Conservation (phyloP, 2,797 vertebrate genomes). For the Cyclopterus lumpus region DNA sequence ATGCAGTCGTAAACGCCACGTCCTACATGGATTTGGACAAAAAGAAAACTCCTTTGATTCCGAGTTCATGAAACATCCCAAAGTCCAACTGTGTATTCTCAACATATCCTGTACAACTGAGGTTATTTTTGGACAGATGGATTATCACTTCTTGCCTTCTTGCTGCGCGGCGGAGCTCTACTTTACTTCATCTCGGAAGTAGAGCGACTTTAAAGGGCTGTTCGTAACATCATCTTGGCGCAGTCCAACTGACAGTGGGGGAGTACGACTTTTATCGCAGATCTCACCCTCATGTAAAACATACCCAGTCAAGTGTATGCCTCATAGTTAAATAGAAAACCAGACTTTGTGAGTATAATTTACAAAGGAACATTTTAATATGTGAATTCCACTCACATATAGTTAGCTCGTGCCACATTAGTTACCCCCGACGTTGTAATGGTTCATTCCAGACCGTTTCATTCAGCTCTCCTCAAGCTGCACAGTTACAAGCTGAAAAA, state of each 20-base stretch:
- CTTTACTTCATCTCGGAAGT: constrained; percentile 75
- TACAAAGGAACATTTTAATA: rapidly evolving
- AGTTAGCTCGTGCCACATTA: rapidly evolving
- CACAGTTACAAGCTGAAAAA: constrained; percentile 74
- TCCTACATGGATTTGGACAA: constrained; percentile 46
- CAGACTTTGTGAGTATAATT: rapidly evolving
- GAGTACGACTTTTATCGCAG: rapidly evolving
- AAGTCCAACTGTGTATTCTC: constrained; percentile 34
- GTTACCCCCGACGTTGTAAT: constrained; percentile 29
- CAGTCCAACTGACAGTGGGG: constrained; percentile 35
- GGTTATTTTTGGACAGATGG: background rate
- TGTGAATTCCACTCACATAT: rapidly evolving
- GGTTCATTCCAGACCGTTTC: constrained; percentile 74
- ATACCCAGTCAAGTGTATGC: rapidly evolving
- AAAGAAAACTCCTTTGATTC: constrained; percentile 35
- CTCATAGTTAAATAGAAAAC: rapidly evolving
- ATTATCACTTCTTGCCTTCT: constrained; percentile 26
- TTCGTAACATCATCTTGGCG: constrained; percentile 71
- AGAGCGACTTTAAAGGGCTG: constrained; percentile 80
- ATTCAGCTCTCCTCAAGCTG: constrained; percentile 70
- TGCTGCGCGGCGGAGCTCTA: constrained; percentile 27
- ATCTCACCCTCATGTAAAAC: background rate
- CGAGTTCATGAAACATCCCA: constrained; percentile 49
- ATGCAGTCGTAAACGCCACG: constrained; percentile 50
- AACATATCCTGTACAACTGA: constrained; percentile 36